A percentile compares a stretch with the other conserved stretches of the same genome.
These are phyloP conservation scores for Lamellibrachia columna DNA, from an alignment of 2,888 invertebrate genomes.

Conservation along the genomic window DNA sequence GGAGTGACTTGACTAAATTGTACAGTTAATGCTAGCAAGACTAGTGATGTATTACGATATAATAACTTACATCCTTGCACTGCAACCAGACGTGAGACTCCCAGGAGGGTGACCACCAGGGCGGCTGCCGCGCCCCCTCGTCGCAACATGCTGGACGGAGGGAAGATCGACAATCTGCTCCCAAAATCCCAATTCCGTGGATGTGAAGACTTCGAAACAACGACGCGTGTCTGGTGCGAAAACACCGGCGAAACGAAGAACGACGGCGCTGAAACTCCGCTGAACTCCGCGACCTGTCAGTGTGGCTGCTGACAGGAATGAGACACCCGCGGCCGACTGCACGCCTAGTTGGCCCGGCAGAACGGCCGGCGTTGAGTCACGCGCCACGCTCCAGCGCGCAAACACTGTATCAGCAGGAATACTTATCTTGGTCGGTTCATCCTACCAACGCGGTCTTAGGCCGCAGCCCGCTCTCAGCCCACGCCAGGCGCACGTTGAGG, in stretches of 20 bases:
- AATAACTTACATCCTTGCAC: neutral
- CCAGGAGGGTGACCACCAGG: neutral
- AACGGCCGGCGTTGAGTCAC: constrained; percentile 10
- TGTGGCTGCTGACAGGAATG: neutral
- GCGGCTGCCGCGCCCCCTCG: neutral
- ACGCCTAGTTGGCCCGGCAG: neutral
- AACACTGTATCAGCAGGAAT: neutral
- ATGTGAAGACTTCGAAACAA: neutral
- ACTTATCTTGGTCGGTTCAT: neutral
- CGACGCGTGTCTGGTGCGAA: neutral
- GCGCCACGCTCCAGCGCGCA: neutral
- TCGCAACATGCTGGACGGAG: neutral
- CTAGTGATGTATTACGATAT: neutral
- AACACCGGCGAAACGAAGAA: neutral
- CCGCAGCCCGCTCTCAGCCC: neutral
- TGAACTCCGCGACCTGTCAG: neutral
- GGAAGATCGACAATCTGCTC: neutral
- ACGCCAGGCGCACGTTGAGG: neutral
- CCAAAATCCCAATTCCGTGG: neutral
- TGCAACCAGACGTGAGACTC: neutral
- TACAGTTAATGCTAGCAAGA: neutral
- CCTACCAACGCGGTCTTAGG: neutral
- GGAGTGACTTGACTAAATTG: neutral
- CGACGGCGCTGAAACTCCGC: neutral
- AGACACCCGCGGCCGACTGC: neutral